Base-by-base conservation (phyloP, 2,113 vertebrate species). In the Coptodon rendalli region DNA sequence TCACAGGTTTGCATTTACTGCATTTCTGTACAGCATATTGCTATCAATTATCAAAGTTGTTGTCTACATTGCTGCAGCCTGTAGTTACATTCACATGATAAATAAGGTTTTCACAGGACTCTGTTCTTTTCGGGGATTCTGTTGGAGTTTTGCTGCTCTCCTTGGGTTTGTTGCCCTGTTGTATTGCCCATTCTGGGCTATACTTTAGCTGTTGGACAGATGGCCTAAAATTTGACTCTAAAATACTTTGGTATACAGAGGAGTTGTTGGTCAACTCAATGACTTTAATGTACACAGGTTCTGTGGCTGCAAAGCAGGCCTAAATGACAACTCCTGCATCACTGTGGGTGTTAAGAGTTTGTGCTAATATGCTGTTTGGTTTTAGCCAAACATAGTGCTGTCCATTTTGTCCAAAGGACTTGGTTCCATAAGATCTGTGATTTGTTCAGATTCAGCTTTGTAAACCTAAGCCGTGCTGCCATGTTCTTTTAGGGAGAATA, bases 311-410 rank as follows among this genome's bases (percentile, higher is more conserved):
- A 43, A 43, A 71, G 36, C 66, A 71, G 38, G 38, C 36, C 34
- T n/a, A 66, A 16, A 71, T 43, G n/a, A 6, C 36, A 40, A 0
- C 36, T 43, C 22, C 38, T 27, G 12, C 66, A 16, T 43, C n/a
- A 43, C n/a, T 24, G n/a, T 24, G 38, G 3, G n/a, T 71, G 38
- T 1, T 6, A 71, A 40, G 36, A 6, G 66, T 4, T 40, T 40
- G 61, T 40, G n/a, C 36, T 40, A 22, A 71, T 40, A 71, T 24
- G n/a, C 7, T 71, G n/a, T 71, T 71, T 16, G 66, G 13, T 71
- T 43, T 43, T 24, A 24, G 12, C n/a, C 7, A 24, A 43, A 43
- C 36, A 2, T 4, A 24, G 66, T 0, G 7, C 63, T n/a, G 31
- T n/a, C 31, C 3, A 16, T 71, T 16, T 71, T 45, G 38, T 45